Percentiles rank a stretch among this genome's conserved stretches.
Conservation (phyloP, 2,797 vertebrate genomes). For the Sylvilagus floridanus region DNA sequence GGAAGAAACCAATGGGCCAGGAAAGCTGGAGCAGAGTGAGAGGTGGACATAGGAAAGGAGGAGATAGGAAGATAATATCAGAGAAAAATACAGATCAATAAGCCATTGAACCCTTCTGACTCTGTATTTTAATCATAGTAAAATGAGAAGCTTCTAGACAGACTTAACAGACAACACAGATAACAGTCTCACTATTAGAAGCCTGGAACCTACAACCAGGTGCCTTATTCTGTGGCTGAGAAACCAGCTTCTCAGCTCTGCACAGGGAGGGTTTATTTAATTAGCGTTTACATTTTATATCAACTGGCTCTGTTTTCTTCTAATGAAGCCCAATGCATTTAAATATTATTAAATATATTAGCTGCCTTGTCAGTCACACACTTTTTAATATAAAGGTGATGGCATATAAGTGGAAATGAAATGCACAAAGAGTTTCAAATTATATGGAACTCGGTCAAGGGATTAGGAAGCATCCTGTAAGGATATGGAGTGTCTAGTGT, state of each 20-base stretch:
- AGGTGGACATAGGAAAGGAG: background rate
- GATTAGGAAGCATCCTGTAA: constrained; percentile 18
- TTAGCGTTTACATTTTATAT: constrained; percentile 60
- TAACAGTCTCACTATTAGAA: background rate
- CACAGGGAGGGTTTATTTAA: constrained; percentile 28
- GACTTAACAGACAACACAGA: background rate
- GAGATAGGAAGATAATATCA: background rate
- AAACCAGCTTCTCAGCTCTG: constrained; percentile 17
- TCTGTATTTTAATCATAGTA: background rate
- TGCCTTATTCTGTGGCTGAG: background rate
- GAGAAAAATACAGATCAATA: background rate
- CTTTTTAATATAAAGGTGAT: constrained; percentile 53
- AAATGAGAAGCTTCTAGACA: constrained; percentile 20
- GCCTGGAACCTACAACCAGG: background rate
- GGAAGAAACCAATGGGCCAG: background rate
- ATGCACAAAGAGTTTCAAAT: constrained; percentile 40
- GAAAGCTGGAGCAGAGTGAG: background rate
- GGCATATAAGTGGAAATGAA: background rate
- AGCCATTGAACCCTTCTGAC: background rate
- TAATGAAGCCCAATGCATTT: constrained; percentile 51
- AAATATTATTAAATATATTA: constrained; percentile 74
- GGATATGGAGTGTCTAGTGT: background rate
- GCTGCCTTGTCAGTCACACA: constrained; percentile 39
- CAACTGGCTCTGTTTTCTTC: constrained; percentile 45
- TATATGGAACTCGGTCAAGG: background rate